Base-by-base conservation (phyloP, 2,888 invertebrate genomes). In the Diploptera punctata region DNA sequence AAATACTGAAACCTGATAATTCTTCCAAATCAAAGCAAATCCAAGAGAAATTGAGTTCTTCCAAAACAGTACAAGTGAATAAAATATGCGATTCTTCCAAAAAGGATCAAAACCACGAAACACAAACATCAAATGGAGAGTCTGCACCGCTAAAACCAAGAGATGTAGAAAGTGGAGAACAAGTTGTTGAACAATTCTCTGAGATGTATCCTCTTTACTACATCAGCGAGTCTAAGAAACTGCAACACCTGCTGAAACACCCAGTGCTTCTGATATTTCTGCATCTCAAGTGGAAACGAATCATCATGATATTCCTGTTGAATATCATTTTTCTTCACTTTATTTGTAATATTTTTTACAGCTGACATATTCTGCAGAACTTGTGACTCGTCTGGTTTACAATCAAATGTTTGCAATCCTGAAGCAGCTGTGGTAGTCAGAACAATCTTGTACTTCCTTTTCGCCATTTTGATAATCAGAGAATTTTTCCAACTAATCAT, bases 211-310 rank as follows among this genome's bases (percentile, higher is more conserved):
- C 92, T 13, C 86, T 94, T 61, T 83, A 89, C 9, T 91, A 89
- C 77, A 91, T 95, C 83, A 90, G 92, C 67, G 84, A 87, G 77
- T 87, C 90, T 52, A 86, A 88, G 75, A 90, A 91, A 73, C 83
- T 93, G 72, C 87, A 89, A 29, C 88, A 90, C 73, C 83, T 94
- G 43, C 81, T 94, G 18, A 91, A 89, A 77, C 94, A 94, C 83
- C 94, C 94, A 0, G 86, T 94, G 0, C 88, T 94, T 57, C 91
- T 92, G 0, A 93, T 93, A 77, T 94, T 94, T 78, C 82, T 94
- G 4, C 91, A 91, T 78, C 84, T 94, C 73, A 94, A 94, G 81
- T 94, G 94, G 93, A 89, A 91, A 81, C 86, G 90, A 74, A 89
- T 94, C 13, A 24, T 52, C 13, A n/a, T 52, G 1, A 24, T 71